These are phyloP conservation scores for Eubasilissa regina DNA, from an alignment of 1,140 invertebrate genomes.

Conservation along the genomic window DNA sequence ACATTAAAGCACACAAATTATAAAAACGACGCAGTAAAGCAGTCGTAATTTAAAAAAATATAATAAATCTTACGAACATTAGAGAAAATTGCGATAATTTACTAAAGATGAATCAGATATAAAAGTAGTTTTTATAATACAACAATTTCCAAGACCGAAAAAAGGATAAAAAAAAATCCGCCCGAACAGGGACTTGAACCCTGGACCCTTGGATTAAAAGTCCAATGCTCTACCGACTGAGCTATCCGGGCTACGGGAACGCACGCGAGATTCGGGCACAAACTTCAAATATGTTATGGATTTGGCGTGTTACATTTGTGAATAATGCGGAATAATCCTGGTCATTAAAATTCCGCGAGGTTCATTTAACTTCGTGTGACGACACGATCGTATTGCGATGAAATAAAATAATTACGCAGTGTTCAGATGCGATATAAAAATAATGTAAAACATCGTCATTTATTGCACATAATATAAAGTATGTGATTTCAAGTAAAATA, in stretches of 20 bases:
- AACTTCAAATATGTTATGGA: not conserved
- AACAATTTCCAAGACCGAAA: slow-evolving; percentile 23
- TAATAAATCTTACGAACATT: too few relatives aligned
- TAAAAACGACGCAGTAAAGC: too few relatives aligned
- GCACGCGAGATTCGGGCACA: not conserved
- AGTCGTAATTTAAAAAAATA: too few relatives aligned
- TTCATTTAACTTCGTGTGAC: slow-evolving; percentile 28
- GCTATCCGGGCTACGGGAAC: slow-evolving; percentile 77
- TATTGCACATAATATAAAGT: too few relatives aligned
- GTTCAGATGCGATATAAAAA: not conserved
- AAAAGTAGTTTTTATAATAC: slow-evolving; percentile 4
- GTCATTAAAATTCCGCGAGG: not conserved
- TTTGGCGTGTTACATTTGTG: not conserved
- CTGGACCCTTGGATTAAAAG: slow-evolving; percentile 87
- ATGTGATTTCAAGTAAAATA: too few relatives aligned
- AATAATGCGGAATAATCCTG: slow-evolving; percentile 8
- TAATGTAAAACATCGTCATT: not conserved
- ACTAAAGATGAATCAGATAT: too few relatives aligned
- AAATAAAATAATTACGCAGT: not conserved
- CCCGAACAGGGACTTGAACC: slow-evolving; percentile 87
- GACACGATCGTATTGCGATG: slow-evolving; percentile 20
- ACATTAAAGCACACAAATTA: too few relatives aligned
- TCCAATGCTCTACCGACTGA: slow-evolving; percentile 87
- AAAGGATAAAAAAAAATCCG: slow-evolving; percentile 65
- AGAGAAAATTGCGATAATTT: too few relatives aligned